Conservation (phyloP, 2,113 vertebrate genomes). For the Cottus gobio region DNA sequence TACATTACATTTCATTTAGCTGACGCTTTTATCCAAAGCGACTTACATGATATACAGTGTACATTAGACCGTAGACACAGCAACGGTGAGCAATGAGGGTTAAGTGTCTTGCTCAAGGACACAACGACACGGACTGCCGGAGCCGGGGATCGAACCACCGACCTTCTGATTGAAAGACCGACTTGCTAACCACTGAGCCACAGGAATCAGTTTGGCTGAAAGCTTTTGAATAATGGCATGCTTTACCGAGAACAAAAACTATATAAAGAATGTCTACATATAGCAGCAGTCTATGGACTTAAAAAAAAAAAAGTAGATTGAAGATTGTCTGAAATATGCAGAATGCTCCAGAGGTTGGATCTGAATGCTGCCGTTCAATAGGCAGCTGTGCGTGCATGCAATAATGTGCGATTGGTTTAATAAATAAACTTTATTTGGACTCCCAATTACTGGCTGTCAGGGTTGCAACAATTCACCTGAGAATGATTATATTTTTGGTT, state of each 20-base stretch:
- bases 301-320: constrained; percentile 32
- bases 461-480: constrained; percentile 27
- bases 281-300: constrained; percentile 51
- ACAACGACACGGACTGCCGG: too few species aligned
- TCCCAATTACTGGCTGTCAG: constrained; percentile 28
- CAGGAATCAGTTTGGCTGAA: constrained; percentile 32
- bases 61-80: too few species aligned
- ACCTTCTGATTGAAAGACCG: too few species aligned
- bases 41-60: too few species aligned
- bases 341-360: constrained; percentile 48
- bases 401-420: constrained; percentile 39
- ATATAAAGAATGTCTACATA: constrained; percentile 66
- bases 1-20: too few species aligned
- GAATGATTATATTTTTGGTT: constrained; percentile 2
- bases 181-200: too few species aligned
- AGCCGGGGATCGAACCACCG: too few species aligned
- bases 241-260: constrained; percentile 65
- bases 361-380: constrained; percentile 23
- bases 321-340: constrained; percentile 60
- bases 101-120: too few species aligned
- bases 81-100: too few species aligned
- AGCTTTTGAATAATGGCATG: constrained; percentile 65
- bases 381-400: constrained; percentile 55
- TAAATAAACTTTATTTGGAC: too few species aligned
- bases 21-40: too few species aligned